phyloP scores from a whole-genome alignment of 2,888 invertebrate species.

The Morpho helenor region DNA sequence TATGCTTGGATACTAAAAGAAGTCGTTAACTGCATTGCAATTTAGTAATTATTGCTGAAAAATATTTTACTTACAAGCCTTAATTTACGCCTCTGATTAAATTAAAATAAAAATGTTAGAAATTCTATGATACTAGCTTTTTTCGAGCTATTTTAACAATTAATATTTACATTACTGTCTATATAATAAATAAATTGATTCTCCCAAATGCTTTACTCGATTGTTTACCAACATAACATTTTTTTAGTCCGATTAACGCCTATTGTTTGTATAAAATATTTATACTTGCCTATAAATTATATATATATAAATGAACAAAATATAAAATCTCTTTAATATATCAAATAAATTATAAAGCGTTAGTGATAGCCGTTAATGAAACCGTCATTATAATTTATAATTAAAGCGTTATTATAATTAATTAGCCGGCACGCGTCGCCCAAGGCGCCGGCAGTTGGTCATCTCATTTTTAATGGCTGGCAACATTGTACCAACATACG shows the following conservation, averaged over 20 bases:
- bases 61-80: too few relatives aligned
- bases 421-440: slow-evolving; percentile 51
- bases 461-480: slow-evolving; percentile 6
- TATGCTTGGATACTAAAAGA: too few relatives aligned
- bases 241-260: too few relatives aligned
- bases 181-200: too few relatives aligned
- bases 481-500: not conserved
- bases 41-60: too few relatives aligned
- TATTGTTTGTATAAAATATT: not conserved
- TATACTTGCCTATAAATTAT: not conserved
- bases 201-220: too few relatives aligned
- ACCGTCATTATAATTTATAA: slow-evolving; percentile 56
- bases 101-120: too few relatives aligned
- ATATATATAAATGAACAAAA: not conserved
- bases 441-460: slow-evolving; percentile 37
- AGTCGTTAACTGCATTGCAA: not conserved
- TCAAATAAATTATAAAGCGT: slow-evolving; percentile 5
- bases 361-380: slow-evolving; percentile 38
- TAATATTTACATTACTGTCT: too few relatives aligned
- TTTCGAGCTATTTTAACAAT: too few relatives aligned
- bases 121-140: too few relatives aligned
- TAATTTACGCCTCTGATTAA: too few relatives aligned
- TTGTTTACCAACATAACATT: too few relatives aligned
- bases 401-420: slow-evolving; percentile 59
- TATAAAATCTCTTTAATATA: not conserved